These are phyloP conservation scores for Crocuta crocuta DNA, from an alignment of 2,113 vertebrate genomes.

Conservation along the genomic window DNA sequence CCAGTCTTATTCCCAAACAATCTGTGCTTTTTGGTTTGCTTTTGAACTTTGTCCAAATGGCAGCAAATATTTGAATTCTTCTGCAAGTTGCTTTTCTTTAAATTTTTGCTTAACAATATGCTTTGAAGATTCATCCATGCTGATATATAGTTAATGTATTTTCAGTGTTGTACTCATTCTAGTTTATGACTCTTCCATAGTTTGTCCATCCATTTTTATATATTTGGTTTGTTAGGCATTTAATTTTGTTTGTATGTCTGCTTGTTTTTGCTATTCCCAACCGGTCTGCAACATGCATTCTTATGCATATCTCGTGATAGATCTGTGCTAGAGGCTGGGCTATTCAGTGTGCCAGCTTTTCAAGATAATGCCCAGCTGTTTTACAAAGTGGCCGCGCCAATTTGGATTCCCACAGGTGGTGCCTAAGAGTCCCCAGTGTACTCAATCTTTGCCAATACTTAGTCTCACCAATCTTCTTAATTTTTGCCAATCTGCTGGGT, in stretches of 20 bases:
- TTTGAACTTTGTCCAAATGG: background rate
- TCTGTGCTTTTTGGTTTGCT: background rate
- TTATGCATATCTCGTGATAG: background rate
- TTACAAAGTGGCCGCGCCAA: background rate
- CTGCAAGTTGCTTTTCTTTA: background rate
- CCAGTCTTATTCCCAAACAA: background rate
- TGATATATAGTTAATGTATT: background rate
- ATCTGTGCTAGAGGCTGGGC: background rate
- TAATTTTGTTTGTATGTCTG: background rate
- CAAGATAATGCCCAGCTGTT: constrained; percentile 48
- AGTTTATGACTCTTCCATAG: background rate
- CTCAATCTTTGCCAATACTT: background rate
- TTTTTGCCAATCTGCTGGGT: constrained; percentile 21
- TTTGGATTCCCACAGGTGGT: background rate
- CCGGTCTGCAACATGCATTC: background rate
- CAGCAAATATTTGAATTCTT: background rate
- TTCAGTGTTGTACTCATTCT: background rate
- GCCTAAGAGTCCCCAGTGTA: background rate
- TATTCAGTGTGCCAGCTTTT: background rate
- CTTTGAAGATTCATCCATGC: background rate
- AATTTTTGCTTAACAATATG: background rate
- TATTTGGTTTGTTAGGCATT: background rate
- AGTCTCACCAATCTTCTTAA: background rate
- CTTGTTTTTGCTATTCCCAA: background rate
- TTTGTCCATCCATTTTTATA: background rate